These are phyloP conservation scores for Spatulosminthurus flaviceps DNA, from an alignment of 2,888 invertebrate genomes.

Conservation along the genomic window DNA sequence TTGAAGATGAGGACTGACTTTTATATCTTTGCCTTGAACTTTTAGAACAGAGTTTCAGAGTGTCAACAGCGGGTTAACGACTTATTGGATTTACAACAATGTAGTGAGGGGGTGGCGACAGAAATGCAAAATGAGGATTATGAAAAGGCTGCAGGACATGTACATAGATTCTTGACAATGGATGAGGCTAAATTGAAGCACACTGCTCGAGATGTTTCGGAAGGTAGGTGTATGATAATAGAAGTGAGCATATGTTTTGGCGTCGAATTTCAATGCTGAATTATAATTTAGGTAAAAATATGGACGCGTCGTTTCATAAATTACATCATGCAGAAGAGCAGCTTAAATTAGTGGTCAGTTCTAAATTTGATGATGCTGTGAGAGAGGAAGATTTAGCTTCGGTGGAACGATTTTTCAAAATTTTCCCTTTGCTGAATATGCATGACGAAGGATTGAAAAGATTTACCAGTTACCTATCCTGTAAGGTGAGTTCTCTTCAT, in stretches of 20 bases:
- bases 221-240: conserved; percentile 68
- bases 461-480: conserved; percentile 86
- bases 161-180: conserved; percentile 92
- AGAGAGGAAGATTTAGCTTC: conserved; percentile 85
- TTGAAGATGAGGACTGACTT: no score
- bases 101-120: conserved; percentile 95
- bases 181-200: conserved; percentile 83
- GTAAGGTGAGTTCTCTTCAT: conserved; percentile 71
- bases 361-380: conserved; percentile 91
- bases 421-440: conserved; percentile 93
- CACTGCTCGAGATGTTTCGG: conserved; percentile 79
- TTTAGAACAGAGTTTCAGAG: conserved; percentile 86
- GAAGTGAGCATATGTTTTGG: no score
- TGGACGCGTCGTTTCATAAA: conserved; percentile 76
- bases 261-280: no score
- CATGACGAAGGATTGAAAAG: conserved; percentile 88
- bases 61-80: conserved; percentile 95
- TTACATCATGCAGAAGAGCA: conserved; percentile 81
- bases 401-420: conserved; percentile 93
- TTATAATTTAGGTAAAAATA: conserved; percentile 73
- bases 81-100: conserved; percentile 90
- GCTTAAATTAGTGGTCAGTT: conserved; percentile 75
- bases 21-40: no score
- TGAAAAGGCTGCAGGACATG: conserved; percentile 95
- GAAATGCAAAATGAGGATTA: conserved; percentile 95